These are phyloP conservation scores for Apeltes quadracus DNA, from an alignment of 2,113 vertebrate genomes.

Conservation along the genomic window DNA sequence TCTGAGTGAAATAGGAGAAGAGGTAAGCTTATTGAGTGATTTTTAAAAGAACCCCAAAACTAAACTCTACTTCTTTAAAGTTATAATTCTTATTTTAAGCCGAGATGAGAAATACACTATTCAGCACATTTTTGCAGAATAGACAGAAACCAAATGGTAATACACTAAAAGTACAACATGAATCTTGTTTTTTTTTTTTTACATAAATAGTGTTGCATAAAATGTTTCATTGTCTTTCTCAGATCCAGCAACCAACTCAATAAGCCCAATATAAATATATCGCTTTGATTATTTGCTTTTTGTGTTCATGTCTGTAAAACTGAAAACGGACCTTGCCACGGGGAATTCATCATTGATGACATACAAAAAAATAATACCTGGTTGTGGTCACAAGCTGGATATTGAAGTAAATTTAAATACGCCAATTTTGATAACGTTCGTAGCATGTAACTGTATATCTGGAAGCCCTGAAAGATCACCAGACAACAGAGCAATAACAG, in stretches of 20 bases:
- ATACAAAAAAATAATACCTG: neutral
- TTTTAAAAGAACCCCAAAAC: neutral
- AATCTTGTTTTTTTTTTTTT: neutral
- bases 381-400: slow-evolving; percentile 1
- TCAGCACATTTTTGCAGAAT: neutral
- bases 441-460: neutral
- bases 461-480: slow-evolving; percentile 31
- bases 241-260: slow-evolving; percentile 8
- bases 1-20: neutral
- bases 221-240: neutral
- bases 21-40: neutral
- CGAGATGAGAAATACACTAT: neutral
- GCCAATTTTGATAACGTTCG: neutral
- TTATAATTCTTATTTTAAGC: too few species aligned
- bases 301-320: slow-evolving; percentile 5
- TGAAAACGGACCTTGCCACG: slow-evolving; percentile 5
- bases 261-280: slow-evolving; percentile 8
- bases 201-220: neutral
- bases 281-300: neutral
- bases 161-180: neutral
- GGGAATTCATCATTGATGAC: neutral
- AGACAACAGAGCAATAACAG: slow-evolving; percentile 19
- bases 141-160: neutral
- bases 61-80: neutral
- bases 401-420: neutral